Evolutionary conservation across 2,888 invertebrate genomes (phyloP).

Genomic region (Alloplasta piceator): DNA sequence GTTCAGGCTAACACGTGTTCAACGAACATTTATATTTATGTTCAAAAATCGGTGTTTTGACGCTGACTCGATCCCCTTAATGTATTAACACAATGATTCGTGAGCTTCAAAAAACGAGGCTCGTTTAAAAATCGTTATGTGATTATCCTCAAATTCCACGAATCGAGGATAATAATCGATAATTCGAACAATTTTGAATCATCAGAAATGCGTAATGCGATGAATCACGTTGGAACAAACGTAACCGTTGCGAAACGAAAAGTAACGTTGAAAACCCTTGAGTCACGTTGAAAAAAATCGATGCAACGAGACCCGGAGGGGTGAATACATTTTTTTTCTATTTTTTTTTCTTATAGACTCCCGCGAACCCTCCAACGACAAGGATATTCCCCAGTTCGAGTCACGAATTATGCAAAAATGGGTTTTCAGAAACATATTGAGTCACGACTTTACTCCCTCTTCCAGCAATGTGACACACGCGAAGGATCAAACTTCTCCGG

Average conservation of each 20-base stretch:
- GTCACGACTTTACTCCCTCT: conserved; percentile 30
- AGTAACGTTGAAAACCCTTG: conserved; percentile 21
- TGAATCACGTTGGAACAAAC: conserved; percentile 30
- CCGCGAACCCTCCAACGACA: neutral
- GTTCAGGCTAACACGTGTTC: too few species aligned
- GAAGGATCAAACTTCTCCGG: conserved; percentile 14
- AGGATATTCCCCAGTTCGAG: conserved; percentile 23
- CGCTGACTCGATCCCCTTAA: too few species aligned
- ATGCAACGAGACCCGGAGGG: conserved; percentile 19
- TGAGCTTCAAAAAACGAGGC: too few species aligned
- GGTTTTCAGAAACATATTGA: conserved; percentile 29
- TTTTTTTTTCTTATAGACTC: neutral
- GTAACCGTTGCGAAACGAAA: conserved; percentile 7
- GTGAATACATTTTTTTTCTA: neutral
- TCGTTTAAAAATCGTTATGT: neutral
- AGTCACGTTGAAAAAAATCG: conserved; percentile 42
- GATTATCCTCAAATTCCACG: neutral
- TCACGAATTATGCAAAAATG: conserved; percentile 19
- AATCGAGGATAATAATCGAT: neutral
- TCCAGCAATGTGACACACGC: conserved; percentile 27
- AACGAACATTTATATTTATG: too few species aligned
- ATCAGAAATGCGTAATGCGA: neutral
- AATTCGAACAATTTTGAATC: conserved; percentile 12
- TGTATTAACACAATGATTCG: too few species aligned
- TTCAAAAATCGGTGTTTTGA: too few species aligned